These are phyloP conservation scores for Saccopteryx leptura DNA, from an alignment of 2,113 vertebrate genomes.

Conservation along the genomic window DNA sequence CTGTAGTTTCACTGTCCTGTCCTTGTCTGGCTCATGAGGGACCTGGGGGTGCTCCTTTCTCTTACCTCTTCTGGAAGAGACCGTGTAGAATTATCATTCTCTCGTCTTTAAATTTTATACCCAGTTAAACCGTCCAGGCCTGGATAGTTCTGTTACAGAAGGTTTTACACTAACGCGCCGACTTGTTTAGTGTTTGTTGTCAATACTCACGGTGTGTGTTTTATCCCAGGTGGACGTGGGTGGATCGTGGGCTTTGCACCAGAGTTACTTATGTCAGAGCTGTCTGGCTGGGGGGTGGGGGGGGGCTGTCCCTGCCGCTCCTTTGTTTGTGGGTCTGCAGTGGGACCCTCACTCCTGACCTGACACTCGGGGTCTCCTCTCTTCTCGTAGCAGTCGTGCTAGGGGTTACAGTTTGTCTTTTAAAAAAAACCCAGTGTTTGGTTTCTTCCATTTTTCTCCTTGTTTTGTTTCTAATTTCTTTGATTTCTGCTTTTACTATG, in stretches of 20 bases:
- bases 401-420: not conserved
- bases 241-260: not conserved
- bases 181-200: too few relatives aligned
- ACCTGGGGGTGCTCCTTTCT: not conserved
- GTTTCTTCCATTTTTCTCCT: not conserved
- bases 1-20: too few relatives aligned
- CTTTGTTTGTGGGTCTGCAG: too few relatives aligned
- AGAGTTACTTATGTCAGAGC: too few relatives aligned
- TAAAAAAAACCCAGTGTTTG: not conserved
- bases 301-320: too few relatives aligned
- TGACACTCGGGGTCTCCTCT: accelerated
- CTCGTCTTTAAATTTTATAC: not conserved
- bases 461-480: not conserved
- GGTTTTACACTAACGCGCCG: not conserved
- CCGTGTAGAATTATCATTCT: not conserved
- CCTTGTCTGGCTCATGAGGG: not conserved
- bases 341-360: accelerated
- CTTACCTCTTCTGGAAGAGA: not conserved
- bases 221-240: not conserved
- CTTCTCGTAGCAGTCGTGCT: not conserved
- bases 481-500: not conserved
- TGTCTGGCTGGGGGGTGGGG: too few relatives aligned
- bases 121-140: not conserved
- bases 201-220: too few relatives aligned
- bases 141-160: not conserved